Evolutionary conservation across 2,113 vertebrate genomes (phyloP), one percentile per base, ranked within the genome.

Genomic region (Crotophaga sulcirostris): DNA sequence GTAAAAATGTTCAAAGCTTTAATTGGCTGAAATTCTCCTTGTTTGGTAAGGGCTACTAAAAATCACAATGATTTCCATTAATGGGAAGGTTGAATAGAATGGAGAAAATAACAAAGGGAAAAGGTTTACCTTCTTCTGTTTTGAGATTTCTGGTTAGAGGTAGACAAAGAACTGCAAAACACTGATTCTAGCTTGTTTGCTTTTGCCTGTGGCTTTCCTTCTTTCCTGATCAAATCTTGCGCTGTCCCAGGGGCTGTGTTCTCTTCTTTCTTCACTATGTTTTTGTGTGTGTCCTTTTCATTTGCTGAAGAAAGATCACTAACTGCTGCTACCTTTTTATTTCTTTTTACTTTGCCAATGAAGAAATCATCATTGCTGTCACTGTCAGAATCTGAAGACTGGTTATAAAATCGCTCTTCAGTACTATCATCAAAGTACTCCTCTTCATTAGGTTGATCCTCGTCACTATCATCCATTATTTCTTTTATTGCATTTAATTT

Each of bases 401-500:
- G 98, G 74, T 98, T 99, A 84, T 95, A 98, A 97, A 99, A 99
- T 16, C 99, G 99, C 82, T 99, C 99, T 89, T 99, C 99, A 16
- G 99, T 99, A 95, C 99, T 99, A 95, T 99, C 99, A 89, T 99
- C 99, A 90, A 99, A 99, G 90, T 99, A 99, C 13, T 98, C 98
- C 66, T 98, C 97, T 52, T 98, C 97, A 49, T 92, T 96, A 63
- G 92, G 77, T 31, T 94, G 95, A 79, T 99, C 98, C 11, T 97
- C 73, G 63, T 98, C 98, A 59, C 98, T 98, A 78, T 94, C 94
- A 82, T 87, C 78, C 28, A 49, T 79, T 14, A 25, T 26, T 21
- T 62, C 51, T 66, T 93, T 85, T 6, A 25, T 44, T 70, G 75
- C 25, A 75, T 55, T 83, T 40, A 73, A 75, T 80, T 84, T 94